phyloP scores from a whole-genome alignment of 23 tunicate genomes.

The Pegea sp. region DNA sequence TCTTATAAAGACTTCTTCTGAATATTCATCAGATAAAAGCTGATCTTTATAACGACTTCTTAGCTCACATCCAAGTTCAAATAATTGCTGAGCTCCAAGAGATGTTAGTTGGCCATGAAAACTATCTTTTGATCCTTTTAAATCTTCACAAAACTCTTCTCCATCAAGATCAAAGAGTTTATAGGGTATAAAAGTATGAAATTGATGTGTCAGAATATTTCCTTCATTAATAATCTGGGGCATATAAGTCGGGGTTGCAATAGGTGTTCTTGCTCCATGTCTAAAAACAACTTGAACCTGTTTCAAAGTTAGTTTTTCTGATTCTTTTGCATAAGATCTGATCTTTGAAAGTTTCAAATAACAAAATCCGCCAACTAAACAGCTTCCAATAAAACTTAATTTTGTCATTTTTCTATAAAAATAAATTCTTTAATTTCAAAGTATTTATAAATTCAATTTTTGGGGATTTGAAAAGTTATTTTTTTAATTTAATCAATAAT shows the following conservation, averaged over 20 bases:
- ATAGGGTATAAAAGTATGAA: constrained; percentile 26
- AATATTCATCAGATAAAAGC: constrained; percentile 7
- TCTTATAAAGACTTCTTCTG: constrained; percentile 12
- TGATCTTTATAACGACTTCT: neutral
- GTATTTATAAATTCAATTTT: too few species aligned
- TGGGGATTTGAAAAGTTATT: too few species aligned
- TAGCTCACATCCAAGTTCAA: neutral
- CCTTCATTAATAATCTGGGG: constrained; percentile 19
- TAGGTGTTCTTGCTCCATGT: constrained; percentile 74
- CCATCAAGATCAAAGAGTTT: neutral
- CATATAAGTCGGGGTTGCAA: constrained; percentile 16
- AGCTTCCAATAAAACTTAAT: too few species aligned
- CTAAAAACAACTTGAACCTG: constrained; percentile 69
- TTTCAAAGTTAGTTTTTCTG: too few species aligned
- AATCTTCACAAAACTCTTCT: neutral
- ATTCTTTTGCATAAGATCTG: too few species aligned
- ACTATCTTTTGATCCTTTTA: too few species aligned
- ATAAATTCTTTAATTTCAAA: too few species aligned
- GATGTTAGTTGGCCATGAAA: neutral
- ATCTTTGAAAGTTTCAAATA: too few species aligned
- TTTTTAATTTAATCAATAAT: too few species aligned
- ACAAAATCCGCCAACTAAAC: too few species aligned
- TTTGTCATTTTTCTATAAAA: too few species aligned
- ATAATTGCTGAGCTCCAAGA: neutral
- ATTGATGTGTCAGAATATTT: constrained; percentile 15